Conservation (phyloP, 2,113 vertebrate species). For the Sylvia atricapilla region DNA sequence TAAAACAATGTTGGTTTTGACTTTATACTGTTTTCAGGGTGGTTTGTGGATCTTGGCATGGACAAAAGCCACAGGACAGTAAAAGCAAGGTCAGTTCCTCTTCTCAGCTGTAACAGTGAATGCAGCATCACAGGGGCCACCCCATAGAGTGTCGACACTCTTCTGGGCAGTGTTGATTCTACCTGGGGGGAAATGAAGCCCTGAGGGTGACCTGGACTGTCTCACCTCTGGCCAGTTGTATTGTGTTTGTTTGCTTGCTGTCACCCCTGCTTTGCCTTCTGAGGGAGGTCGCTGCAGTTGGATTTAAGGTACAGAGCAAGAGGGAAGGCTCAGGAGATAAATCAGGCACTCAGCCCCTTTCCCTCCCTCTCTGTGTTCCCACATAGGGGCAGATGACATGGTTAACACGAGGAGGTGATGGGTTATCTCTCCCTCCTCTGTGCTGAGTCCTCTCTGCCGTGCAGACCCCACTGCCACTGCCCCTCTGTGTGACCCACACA, state of each 20-base stretch:
- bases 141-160: accelerated
- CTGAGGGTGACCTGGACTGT: not conserved
- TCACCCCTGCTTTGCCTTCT: not conserved
- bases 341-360: not conserved
- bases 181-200: not conserved
- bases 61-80: not conserved
- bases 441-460: accelerated
- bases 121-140: not conserved
- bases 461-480: not conserved
- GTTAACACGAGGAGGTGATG: not conserved
- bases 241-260: not conserved
- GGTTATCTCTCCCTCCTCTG: not conserved
- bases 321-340: not conserved
- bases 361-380: not conserved
- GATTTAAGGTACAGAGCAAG: not conserved
- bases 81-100: not conserved
- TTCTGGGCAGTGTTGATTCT: not conserved
- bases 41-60: not conserved
- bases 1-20: not conserved
- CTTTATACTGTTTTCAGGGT: not conserved
- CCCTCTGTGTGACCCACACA: not conserved
- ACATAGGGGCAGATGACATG: not conserved
- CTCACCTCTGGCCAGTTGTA: not conserved
- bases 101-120: accelerated
- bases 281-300: accelerated